These are phyloP conservation scores for Nyleta sp. DNA, from an alignment of 2,888 invertebrate species.

Conservation along the genomic window DNA sequence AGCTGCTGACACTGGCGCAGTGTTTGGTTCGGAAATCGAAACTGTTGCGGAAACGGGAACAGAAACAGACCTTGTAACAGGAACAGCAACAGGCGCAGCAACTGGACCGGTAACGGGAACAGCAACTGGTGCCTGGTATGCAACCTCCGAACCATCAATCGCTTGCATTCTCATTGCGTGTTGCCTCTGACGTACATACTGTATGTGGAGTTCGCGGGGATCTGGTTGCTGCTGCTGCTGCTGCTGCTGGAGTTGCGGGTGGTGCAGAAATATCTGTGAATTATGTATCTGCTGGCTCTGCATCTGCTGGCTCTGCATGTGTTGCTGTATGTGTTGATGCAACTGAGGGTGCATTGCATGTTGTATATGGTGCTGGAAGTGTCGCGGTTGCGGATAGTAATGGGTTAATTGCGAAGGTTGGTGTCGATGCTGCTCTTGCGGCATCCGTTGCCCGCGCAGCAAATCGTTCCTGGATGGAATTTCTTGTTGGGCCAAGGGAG, in stretches of 20 bases:
- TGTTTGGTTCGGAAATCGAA: background rate
- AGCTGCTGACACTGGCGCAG: background rate
- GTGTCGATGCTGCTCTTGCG: conserved; percentile 13
- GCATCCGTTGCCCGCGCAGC: conserved; percentile 3
- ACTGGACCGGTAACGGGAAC: conserved; percentile 5
- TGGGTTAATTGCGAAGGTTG: background rate
- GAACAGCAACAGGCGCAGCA: background rate
- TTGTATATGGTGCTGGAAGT: conserved; percentile 12
- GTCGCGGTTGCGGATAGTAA: conserved; percentile 5
- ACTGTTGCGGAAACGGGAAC: conserved; percentile 1
- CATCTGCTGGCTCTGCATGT: background rate
- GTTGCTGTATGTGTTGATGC: background rate
- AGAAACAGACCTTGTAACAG: background rate
- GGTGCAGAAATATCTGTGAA: conserved; percentile 6
- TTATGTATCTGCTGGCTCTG: conserved; percentile 6
- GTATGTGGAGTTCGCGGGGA: background rate
- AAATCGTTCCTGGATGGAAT: background rate
- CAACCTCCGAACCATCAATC: conserved; percentile 3
- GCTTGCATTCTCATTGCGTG: conserved; percentile 15
- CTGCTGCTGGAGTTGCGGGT: conserved; percentile 10
- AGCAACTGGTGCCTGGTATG: conserved; percentile 19
- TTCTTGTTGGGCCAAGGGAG: conserved; percentile 11
- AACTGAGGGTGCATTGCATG: background rate
- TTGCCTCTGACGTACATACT: conserved; percentile 1
- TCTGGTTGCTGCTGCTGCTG: background rate